A percentile compares a stretch with the other conserved stretches of the same genome.
These are phyloP conservation scores for Rhogogaster chlorosoma DNA, from an alignment of 2,888 invertebrate genomes.

Conservation along the genomic window DNA sequence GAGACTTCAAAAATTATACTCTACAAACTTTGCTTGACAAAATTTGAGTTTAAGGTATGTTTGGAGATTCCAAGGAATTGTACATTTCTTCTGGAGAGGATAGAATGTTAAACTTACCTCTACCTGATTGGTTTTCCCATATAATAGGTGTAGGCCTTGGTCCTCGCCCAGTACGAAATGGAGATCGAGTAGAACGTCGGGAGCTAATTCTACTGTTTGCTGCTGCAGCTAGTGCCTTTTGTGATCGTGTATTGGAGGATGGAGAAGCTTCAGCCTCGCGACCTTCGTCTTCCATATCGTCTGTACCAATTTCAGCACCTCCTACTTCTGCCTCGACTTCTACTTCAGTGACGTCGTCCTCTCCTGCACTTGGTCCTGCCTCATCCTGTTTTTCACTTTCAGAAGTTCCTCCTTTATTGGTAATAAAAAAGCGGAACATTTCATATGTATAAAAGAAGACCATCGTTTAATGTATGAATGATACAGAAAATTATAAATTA, in stretches of 20 bases:
- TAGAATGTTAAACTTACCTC: slow-evolving; percentile 58
- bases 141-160: slow-evolving; percentile 83
- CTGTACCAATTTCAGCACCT: slow-evolving; percentile 76
- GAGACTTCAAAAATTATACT: not conserved
- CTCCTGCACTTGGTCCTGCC: slow-evolving; percentile 66
- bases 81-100: not conserved
- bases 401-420: slow-evolving; percentile 80
- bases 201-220: slow-evolving; percentile 65
- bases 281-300: slow-evolving; percentile 83
- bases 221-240: slow-evolving; percentile 62
- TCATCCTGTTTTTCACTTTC: slow-evolving; percentile 82
- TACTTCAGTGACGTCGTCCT: slow-evolving; percentile 68
- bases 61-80: not conserved
- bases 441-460: not conserved
- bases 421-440: slow-evolving; percentile 60
- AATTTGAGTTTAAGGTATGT: not conserved
- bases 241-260: slow-evolving; percentile 80
- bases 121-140: slow-evolving; percentile 78
- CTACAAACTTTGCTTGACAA: not conserved
- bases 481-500: slow-evolving; percentile 51
- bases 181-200: slow-evolving; percentile 72
- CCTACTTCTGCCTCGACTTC: slow-evolving; percentile 72
- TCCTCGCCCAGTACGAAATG: slow-evolving; percentile 72
- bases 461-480: not conserved
- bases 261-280: slow-evolving; percentile 90